These are phyloP conservation scores for Xenopus petersii DNA, from an alignment of 2,797 vertebrate species.

Conservation along the genomic window DNA sequence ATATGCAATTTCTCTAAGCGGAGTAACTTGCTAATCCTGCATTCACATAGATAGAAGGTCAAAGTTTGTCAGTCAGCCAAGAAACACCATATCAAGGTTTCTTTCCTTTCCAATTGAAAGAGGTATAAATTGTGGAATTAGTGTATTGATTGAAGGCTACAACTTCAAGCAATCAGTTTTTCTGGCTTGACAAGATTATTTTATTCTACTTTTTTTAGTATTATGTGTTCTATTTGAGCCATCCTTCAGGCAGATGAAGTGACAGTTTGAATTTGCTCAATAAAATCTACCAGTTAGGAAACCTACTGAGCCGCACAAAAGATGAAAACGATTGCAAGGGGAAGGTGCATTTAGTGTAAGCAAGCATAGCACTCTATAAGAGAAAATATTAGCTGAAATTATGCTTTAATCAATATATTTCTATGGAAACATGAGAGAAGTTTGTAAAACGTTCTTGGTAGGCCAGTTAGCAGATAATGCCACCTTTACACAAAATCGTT, in stretches of 20 bases:
- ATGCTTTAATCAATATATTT: conserved; percentile 86
- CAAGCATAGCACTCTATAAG: conserved; percentile 71
- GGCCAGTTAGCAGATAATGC: conserved; percentile 52
- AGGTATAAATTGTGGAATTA: conserved; percentile 99
- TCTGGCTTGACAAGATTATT: conserved; percentile 99
- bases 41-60: conserved; percentile 91
- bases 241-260: conserved; percentile 96
- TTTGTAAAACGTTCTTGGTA: conserved; percentile 64
- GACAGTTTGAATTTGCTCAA: conserved; percentile 99
- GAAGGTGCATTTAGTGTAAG: conserved; percentile 73
- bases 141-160: conserved; percentile 95
- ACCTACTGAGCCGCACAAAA: conserved; percentile 91
- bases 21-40: conserved; percentile 88
- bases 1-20: conserved; percentile 89
- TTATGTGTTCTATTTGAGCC: conserved; percentile 99
- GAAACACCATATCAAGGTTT: conserved; percentile 97
- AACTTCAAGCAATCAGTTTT: conserved; percentile 97
- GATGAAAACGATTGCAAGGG: conserved; percentile 69
- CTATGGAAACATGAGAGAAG: conserved; percentile 81
- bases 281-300: conserved; percentile 93
- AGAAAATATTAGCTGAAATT: conserved; percentile 83
- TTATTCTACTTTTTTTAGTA: conserved; percentile 99
- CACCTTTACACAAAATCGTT: conserved; percentile 49
- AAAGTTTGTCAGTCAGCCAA: conserved; percentile 99
- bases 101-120: conserved; percentile 89